Evolutionary conservation across 2,888 invertebrate genomes (phyloP).

Genomic region (Thereva nobilitata): DNA sequence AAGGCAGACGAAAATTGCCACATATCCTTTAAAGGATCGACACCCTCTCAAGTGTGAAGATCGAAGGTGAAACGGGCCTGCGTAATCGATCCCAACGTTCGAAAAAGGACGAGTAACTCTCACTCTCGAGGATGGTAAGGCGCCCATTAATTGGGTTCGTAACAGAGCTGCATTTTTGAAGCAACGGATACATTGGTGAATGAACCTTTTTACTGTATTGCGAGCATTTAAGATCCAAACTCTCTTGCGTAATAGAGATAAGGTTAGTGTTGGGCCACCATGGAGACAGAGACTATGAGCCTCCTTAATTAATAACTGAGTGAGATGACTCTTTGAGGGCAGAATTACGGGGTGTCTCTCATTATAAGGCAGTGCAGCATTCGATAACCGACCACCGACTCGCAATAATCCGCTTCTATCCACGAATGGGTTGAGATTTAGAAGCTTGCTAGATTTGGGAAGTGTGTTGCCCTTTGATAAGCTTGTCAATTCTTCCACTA

Average conservation of each 20-base stretch:
- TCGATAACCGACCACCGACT: neutral
- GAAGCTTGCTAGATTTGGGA: neutral
- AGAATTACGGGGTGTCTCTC: neutral
- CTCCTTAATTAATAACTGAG: neutral
- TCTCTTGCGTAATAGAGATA: constrained; percentile 38
- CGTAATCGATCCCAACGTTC: neutral
- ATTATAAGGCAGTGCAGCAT: neutral
- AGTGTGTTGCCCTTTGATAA: neutral
- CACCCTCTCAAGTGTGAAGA: neutral
- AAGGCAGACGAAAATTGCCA: constrained; percentile 16
- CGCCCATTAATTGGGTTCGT: constrained; percentile 1
- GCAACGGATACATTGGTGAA: neutral
- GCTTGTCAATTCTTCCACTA: neutral
- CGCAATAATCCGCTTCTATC: neutral
- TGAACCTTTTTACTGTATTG: constrained; percentile 21
- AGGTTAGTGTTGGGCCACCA: constrained; percentile 41
- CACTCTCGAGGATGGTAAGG: neutral
- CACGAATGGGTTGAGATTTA: neutral
- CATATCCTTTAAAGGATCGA: constrained; percentile 17
- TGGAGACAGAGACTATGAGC: constrained; percentile 39
- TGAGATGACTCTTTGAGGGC: neutral
- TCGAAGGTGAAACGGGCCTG: constrained; percentile 7
- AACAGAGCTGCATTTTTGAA: neutral
- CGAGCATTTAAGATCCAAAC: constrained; percentile 43
- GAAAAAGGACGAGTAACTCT: neutral